A percentile compares a stretch with the other conserved stretches of the same genome.
Conservation (phyloP, 2,113 vertebrate species). For the Astatoreochromis straeleni region DNA sequence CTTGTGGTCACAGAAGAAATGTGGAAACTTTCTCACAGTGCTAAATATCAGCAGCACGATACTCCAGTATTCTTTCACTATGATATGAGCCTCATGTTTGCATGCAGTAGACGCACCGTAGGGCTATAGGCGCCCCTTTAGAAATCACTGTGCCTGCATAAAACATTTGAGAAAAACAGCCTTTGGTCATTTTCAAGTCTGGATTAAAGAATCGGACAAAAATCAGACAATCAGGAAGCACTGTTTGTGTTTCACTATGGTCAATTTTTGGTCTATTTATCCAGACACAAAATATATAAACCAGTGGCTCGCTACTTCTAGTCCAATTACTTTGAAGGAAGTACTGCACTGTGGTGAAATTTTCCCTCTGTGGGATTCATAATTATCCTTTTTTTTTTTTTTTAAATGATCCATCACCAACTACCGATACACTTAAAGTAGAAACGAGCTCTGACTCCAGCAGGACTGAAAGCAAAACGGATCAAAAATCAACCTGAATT, state of each 20-base stretch:
- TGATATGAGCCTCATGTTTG: neutral
- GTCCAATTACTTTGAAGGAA: neutral
- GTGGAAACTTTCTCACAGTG: neutral
- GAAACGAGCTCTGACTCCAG: neutral
- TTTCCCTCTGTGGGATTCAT: neutral
- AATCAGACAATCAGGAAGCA: neutral
- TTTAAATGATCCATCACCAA: neutral
- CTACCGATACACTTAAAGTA: neutral
- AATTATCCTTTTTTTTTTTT: neutral
- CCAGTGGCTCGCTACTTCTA: neutral
- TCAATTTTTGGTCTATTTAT: neutral
- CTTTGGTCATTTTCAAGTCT: neutral
- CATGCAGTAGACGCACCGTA: neutral
- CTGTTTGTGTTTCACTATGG: neutral
- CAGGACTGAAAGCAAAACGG: neutral
- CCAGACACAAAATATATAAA: neutral
- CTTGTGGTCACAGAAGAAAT: neutral
- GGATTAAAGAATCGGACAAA: neutral
- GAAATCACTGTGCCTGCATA: neutral
- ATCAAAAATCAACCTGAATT: neutral
- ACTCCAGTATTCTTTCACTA: neutral
- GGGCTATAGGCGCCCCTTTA: fast-evolving
- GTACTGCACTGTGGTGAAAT: neutral
- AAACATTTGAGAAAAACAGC: neutral
- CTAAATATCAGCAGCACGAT: neutral